Conservation (phyloP, 2,113 vertebrate species). For the Mesoclemmys tuberculata region DNA sequence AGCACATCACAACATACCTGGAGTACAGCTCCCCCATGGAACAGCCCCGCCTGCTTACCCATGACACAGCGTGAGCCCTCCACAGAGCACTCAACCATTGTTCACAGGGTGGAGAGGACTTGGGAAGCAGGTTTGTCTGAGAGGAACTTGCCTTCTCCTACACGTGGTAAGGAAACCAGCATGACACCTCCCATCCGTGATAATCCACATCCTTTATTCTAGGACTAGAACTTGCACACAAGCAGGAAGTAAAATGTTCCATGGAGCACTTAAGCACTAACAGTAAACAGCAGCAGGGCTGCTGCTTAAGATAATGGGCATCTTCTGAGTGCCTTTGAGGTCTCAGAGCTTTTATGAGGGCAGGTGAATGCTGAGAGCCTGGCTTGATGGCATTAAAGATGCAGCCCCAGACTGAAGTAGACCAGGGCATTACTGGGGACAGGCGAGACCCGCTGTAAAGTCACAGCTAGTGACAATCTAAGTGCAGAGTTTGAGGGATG, state of each 20-base stretch:
- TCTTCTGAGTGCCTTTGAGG: constrained; percentile 55
- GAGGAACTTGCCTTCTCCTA: no score
- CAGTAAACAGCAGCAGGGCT: background rate
- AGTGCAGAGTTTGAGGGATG: accelerated
- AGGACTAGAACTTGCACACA: no score
- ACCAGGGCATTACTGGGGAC: background rate
- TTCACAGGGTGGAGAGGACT: no score
- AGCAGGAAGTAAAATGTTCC: no score
- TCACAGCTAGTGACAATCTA: background rate
- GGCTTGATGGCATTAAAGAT: background rate
- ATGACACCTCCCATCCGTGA: background rate
- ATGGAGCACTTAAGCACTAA: background rate
- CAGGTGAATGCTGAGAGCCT: background rate
- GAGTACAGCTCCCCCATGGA: no score
- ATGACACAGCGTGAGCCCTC: no score
- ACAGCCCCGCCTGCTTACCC: no score
- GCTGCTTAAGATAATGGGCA: constrained; percentile 39
- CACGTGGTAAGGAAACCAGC: no score
- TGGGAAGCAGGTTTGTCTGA: no score
- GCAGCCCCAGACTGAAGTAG: constrained; percentile 27
- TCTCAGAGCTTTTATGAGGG: constrained; percentile 36
- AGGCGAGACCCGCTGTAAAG: background rate
- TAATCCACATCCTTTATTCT: background rate
- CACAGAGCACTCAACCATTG: no score
- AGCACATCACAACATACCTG: no score